These are phyloP conservation scores for Zoroaster sp. DNA, from an alignment of 53 echinoderm and acorn worm genomes.

Conservation along the genomic window DNA sequence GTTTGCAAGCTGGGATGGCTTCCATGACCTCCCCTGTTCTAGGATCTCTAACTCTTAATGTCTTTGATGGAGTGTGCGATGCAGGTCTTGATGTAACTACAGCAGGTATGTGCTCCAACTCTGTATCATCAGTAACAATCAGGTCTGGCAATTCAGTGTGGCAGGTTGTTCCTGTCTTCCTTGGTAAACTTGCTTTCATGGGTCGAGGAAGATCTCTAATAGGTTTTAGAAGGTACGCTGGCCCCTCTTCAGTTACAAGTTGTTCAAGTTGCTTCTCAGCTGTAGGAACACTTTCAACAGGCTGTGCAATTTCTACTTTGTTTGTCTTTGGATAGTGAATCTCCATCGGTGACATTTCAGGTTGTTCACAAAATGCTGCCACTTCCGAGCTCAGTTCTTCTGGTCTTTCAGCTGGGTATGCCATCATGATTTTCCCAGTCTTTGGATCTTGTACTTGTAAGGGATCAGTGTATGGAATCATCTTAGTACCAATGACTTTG, in stretches of 20 bases:
- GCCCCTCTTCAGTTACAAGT: conserved; percentile 73
- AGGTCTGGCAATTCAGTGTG: neutral
- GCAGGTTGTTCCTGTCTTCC: neutral
- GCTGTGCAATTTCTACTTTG: conserved; percentile 38
- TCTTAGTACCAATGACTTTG: conserved; percentile 36
- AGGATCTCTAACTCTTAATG: conserved; percentile 49
- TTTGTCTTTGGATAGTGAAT: conserved; percentile 38
- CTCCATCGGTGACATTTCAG: neutral
- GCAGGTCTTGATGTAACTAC: neutral
- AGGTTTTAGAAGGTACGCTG: conserved; percentile 70
- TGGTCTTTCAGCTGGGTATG: conserved; percentile 63
- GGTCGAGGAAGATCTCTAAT: conserved; percentile 19
- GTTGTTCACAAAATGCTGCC: conserved; percentile 41
- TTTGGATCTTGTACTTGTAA: conserved; percentile 62
- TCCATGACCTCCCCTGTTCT: conserved; percentile 61
- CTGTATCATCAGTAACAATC: neutral
- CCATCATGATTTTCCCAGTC: conserved; percentile 66
- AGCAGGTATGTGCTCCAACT: neutral
- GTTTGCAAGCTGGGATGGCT: conserved; percentile 59
- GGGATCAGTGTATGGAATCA: conserved; percentile 2
- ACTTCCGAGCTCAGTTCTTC: conserved; percentile 46
- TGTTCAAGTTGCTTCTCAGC: neutral
- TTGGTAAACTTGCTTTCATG: neutral
- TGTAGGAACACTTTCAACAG: neutral
- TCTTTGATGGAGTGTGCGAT: neutral